phyloP scores from a whole-genome alignment of 1,140 invertebrate species.

The Odontomachus brunneus region DNA sequence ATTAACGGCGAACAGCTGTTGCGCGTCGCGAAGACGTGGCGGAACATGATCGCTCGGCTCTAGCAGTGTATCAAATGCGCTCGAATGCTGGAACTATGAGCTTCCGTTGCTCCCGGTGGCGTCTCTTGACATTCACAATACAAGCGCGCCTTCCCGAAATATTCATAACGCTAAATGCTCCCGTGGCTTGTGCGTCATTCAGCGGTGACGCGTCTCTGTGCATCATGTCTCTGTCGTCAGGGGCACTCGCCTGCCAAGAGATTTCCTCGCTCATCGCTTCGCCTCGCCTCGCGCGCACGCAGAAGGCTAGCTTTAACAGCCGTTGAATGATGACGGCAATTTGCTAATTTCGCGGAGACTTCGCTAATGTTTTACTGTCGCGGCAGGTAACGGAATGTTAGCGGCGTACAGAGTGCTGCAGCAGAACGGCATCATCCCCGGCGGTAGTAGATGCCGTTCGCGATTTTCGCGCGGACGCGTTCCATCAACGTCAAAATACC shows the following conservation, averaged over 20 bases:
- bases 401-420: not conserved
- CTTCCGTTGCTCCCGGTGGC: slow-evolving; percentile 22
- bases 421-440: too few relatives aligned
- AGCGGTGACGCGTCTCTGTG: slow-evolving; percentile 35
- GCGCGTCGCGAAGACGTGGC: slow-evolving; percentile 34
- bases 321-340: slow-evolving; percentile 55
- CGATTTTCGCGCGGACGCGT: not conserved
- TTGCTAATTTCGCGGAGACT: slow-evolving; percentile 51
- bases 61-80: slow-evolving; percentile 54
- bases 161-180: slow-evolving; percentile 56
- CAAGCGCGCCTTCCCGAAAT: slow-evolving; percentile 45
- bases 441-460: too few relatives aligned
- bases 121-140: slow-evolving; percentile 46
- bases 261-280: slow-evolving; percentile 55
- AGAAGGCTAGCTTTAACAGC: slow-evolving; percentile 29
- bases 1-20: slow-evolving; percentile 48
- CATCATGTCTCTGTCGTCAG: slow-evolving; percentile 3
- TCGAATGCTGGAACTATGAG: slow-evolving; percentile 31
- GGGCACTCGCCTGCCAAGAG: slow-evolving; percentile 46
- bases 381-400: slow-evolving; percentile 20
- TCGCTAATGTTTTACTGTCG: slow-evolving; percentile 42
- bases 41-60: slow-evolving; percentile 54
- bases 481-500: not conserved
- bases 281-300: slow-evolving; percentile 43
- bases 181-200: slow-evolving; percentile 51